Evolutionary conservation across 35 echinoderm and acorn worm genomes (phyloP), one percentile per base, ranked within the genome.

Genomic region (Lytechinus pictus): DNA sequence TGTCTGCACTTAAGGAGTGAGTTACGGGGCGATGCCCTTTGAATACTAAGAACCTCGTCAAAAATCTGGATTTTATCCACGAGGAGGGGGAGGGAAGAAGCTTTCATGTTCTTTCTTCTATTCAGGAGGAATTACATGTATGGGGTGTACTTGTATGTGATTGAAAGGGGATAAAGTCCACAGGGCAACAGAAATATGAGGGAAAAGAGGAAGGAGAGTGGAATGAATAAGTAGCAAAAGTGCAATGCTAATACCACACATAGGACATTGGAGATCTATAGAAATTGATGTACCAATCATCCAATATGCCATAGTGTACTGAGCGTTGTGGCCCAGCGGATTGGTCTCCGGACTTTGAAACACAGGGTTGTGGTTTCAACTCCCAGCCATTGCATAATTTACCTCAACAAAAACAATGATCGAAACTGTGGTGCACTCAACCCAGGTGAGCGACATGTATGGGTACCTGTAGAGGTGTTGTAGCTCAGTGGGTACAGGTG

Each of bases 201-300:
- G 6, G 5, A n/a, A n/a, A 79, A 79, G 1, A n/a, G 66, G 14
- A 24, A 24, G 14, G 66, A 19, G 16, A 79, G 19, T 79, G 19
- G 66, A 79, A 79, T 79, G 66, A 24, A 79, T n/a, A 79, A 79
- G 66, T 79, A 79, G 66, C 66, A 58, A 79, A 79, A 79, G 66
- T 79, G 66, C 66, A 79, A 16, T 19, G 19, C 66, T 24, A 4
- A 79, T 58, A 57, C 55, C 1, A 11, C 8, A 11, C 11, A 58
- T 0, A 58, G 9, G 2, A 44, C 33, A 44, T 44, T 44, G 33
- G 33, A 44, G 33, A 44, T 44, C 33, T 44, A 44, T 44, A 2
- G 66, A 3, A 79, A 24, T 79, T 24, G 19, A 79, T 58, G 56
- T 58, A 79, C 4, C 21, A 79, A 24, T 24, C 4, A 79, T 7